Evolutionary conservation across 2,888 invertebrate genomes (phyloP).

Genomic region (Reticulitermes lucifugus): DNA sequence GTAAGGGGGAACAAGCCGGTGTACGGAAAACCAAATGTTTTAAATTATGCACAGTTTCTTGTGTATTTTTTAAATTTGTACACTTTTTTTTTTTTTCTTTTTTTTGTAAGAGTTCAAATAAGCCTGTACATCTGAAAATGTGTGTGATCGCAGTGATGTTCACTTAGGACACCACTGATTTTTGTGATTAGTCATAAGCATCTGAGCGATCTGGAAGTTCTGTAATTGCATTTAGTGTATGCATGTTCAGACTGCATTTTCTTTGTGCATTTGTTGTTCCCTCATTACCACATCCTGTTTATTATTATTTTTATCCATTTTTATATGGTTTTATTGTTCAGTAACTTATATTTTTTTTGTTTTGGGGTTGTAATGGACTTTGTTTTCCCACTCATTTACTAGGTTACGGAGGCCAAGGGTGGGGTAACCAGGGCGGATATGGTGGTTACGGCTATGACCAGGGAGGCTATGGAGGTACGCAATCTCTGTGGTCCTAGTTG

Average conservation of each 20-base stretch:
- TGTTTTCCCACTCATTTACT: conserved; percentile 18
- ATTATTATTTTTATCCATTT: neutral
- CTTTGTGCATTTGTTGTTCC: neutral
- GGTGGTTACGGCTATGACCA: conserved; percentile 74
- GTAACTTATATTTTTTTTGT: neutral
- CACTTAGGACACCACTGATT: conserved; percentile 48
- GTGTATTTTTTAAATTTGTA: no score
- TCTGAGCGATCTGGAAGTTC: conserved; percentile 12
- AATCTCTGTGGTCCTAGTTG: neutral
- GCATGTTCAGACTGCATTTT: no score
- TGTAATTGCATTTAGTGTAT: neutral
- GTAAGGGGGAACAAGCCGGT: conserved; percentile 10
- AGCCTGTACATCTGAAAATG: no score
- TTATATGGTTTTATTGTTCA: conserved; percentile 17
- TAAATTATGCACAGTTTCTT: no score
- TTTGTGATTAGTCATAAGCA: neutral
- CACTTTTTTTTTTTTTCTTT: no score
- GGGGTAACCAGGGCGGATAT: conserved; percentile 70
- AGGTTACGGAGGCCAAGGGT: conserved; percentile 67
- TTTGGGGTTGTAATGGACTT: conserved; percentile 6
- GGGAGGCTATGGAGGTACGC: conserved; percentile 71
- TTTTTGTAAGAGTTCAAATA: no score
- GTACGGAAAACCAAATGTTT: no score
- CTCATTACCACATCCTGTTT: neutral
- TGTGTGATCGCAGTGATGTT: conserved; percentile 36